These are phyloP conservation scores for Hucho hucho DNA, from an alignment of 2,113 vertebrate genomes.

Conservation along the genomic window DNA sequence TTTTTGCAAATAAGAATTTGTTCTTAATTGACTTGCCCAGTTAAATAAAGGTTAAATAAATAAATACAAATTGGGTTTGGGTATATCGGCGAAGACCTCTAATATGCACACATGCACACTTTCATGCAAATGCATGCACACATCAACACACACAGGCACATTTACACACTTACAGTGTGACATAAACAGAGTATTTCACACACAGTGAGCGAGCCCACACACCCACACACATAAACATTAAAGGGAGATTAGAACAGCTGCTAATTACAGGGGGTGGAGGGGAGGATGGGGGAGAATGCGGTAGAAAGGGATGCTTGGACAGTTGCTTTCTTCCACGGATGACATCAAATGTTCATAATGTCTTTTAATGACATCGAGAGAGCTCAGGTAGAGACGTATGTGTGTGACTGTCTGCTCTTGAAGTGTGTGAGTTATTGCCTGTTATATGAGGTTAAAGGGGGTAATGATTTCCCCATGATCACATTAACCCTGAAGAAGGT, in stretches of 20 bases:
- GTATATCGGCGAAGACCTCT: too few species aligned
- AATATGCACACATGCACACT: too few species aligned
- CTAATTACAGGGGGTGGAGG: conserved; percentile 35
- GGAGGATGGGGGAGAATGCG: conserved; percentile 15
- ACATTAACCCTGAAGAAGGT: conserved; percentile 10
- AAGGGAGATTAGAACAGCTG: conserved; percentile 14
- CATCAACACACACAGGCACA: too few species aligned
- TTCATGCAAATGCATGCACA: too few species aligned
- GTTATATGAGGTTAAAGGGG: conserved; percentile 46
- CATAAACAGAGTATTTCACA: too few species aligned
- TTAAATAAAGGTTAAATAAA: too few species aligned
- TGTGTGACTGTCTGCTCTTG: conserved; percentile 23
- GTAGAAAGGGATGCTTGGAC: background rate
- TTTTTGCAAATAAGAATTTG: too few species aligned
- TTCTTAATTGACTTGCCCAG: too few species aligned
- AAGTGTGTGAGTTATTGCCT: conserved; percentile 17
- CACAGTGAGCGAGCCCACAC: conserved; percentile 5
- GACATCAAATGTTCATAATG: too few species aligned
- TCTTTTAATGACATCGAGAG: background rate
- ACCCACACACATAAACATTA: conserved; percentile 18
- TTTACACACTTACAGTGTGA: too few species aligned
- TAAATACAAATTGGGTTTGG: too few species aligned
- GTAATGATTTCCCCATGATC: conserved; percentile 33
- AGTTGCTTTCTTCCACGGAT: background rate
- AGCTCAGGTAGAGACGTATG: too few species aligned